phyloP scores from a whole-genome alignment of 2,888 invertebrate genomes.

The Chydorus sphaericus region DNA sequence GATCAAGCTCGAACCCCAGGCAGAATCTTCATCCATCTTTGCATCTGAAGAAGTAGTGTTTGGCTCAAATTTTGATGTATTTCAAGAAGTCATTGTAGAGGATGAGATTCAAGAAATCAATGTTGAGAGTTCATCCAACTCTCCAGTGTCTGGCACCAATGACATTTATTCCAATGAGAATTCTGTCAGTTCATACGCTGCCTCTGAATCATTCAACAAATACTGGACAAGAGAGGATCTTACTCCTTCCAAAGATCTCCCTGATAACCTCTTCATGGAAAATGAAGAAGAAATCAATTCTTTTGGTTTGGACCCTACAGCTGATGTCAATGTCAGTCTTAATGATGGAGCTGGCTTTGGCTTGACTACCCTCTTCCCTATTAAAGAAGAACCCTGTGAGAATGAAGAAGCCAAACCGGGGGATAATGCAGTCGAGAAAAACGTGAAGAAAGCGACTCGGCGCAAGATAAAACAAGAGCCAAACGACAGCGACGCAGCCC shows the following conservation, averaged over 20 bases:
- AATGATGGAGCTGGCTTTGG: not conserved
- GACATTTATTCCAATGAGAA: constrained; percentile 28
- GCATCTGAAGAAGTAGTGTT: not conserved
- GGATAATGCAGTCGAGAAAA: not conserved
- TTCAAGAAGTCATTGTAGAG: constrained; percentile 1
- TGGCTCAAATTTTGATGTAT: constrained; percentile 2
- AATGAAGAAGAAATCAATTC: not conserved
- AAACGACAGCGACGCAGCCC: not conserved
- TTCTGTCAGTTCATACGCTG: constrained; percentile 14
- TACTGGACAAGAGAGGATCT: constrained; percentile 18
- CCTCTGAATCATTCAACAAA: constrained; percentile 16
- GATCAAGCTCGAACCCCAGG: not conserved
- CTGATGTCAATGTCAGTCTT: not conserved
- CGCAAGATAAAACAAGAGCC: constrained; percentile 4
- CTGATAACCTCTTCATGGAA: constrained; percentile 9
- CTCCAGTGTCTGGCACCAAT: not conserved
- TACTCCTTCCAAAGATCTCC: constrained; percentile 14
- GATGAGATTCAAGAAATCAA: not conserved
- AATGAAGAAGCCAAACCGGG: not conserved
- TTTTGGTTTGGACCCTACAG: not conserved
- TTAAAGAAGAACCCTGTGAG: constrained; percentile 2
- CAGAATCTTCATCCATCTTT: not conserved
- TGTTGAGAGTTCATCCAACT: not conserved
- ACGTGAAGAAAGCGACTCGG: not conserved
- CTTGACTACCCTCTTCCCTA: constrained; percentile 2